These are phyloP conservation scores for Himalopsyche kuldschensis DNA, from an alignment of 2,888 invertebrate species.

Conservation along the genomic window DNA sequence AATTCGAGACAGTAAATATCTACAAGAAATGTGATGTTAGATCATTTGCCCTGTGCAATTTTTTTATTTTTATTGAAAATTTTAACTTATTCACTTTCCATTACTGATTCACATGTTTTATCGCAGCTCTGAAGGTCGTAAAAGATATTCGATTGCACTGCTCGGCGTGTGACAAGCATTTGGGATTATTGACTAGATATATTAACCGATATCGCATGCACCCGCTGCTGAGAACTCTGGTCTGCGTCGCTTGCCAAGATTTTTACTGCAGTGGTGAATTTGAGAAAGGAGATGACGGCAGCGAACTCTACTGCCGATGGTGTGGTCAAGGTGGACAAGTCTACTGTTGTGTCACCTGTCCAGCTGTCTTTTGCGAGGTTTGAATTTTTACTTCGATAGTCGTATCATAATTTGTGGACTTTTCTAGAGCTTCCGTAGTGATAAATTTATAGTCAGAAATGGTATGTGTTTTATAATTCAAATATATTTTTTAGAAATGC, in stretches of 20 bases:
- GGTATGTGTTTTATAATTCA: not conserved
- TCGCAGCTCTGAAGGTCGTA: constrained; percentile 63
- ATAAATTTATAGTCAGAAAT: too few species aligned
- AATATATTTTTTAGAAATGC: constrained; percentile 63
- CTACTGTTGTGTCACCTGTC: constrained; percentile 76
- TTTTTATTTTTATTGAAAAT: too few species aligned
- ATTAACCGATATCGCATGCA: constrained; percentile 69
- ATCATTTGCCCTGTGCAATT: too few species aligned
- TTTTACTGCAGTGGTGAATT: constrained; percentile 82
- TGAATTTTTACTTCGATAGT: not conserved
- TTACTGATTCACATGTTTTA: not conserved
- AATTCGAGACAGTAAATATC: too few species aligned
- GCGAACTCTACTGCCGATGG: constrained; percentile 81
- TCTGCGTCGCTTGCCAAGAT: constrained; percentile 72
- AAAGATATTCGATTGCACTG: constrained; percentile 69
- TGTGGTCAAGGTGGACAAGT: constrained; percentile 81
- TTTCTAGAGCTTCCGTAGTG: too few species aligned
- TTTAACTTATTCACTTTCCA: too few species aligned
- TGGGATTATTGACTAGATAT: constrained; percentile 70
- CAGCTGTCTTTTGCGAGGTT: constrained; percentile 73
- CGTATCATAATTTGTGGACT: too few species aligned
- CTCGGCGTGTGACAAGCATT: constrained; percentile 73
- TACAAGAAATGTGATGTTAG: too few species aligned
- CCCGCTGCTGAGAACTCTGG: constrained; percentile 71
- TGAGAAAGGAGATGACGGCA: constrained; percentile 81